Conservation (phyloP, 2,888 invertebrate genomes). For the Maniola hyperantus region DNA sequence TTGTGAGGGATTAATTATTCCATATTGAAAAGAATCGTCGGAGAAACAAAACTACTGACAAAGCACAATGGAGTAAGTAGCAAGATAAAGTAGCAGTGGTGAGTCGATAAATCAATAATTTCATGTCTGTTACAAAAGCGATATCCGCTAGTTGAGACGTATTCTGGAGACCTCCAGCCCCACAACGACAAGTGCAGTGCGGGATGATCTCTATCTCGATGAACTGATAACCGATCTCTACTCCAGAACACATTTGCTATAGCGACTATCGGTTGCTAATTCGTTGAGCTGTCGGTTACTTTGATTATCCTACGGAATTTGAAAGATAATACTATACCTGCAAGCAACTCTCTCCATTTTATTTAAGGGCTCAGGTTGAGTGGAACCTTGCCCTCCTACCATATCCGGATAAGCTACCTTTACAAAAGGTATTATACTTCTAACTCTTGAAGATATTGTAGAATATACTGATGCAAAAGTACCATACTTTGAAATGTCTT, state of each 20-base stretch:
- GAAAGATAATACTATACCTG: conserved; percentile 53
- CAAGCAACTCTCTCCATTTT: conserved; percentile 75
- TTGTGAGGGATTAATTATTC: neutral
- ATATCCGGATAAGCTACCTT: conserved; percentile 90
- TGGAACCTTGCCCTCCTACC: conserved; percentile 81
- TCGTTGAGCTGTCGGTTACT: no score
- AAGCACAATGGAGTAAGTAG: neutral
- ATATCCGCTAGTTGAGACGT: neutral
- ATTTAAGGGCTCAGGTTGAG: conserved; percentile 84
- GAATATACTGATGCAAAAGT: conserved; percentile 74
- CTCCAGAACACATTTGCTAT: no score
- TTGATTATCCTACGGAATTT: no score
- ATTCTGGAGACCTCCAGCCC: neutral
- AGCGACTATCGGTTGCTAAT: no score
- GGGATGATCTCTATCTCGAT: no score
- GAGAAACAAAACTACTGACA: neutral
- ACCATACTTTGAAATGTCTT: conserved; percentile 68
- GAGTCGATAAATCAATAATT: neutral
- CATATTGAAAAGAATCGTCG: neutral
- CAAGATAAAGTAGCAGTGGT: neutral
- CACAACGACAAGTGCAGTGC: no score
- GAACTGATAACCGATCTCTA: no score
- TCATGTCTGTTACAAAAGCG: neutral
- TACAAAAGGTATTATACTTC: conserved; percentile 86
- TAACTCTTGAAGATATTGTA: conserved; percentile 80